Evolutionary conservation across 92 coral and sea anemone genomes (phyloP), one percentile per base, ranked within the genome.

Genomic region (Epizoanthus rinbou): DNA sequence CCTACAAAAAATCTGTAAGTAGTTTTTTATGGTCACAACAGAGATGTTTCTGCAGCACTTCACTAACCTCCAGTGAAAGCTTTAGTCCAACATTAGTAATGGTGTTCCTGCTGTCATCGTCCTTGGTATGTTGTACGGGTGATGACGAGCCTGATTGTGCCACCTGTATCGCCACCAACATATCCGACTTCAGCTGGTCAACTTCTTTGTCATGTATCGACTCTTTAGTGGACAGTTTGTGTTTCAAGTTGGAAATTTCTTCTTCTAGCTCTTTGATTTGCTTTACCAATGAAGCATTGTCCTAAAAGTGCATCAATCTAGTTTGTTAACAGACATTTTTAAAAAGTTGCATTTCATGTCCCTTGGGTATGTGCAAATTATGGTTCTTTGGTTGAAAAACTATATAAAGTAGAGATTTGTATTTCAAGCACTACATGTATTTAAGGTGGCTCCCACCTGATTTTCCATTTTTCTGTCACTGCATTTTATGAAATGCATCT

Each of bases 91-190:
- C 91, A 19, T 71, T 85, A 23, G 86, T 74, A 66, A 85, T 75
- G 22, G 89, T 90, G 15, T 66, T 82, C 11, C 28, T 33, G 58
- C 54, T 67, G 16, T 74, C 73, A 33, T 89, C 86, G 6, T 80
- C 80, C n/a, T 79, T 88, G 21, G 85, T 65, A 3, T 58, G 76
- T 22, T 84, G 86, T 28, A 73, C 87, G 9, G 94, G 87, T 9
- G 91, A 71, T 16, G 80, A 62, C 5, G 68, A 52, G 13, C 94
- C 94, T 3, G 92, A 88, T 47, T 89, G 91, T 7, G 98, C 98
- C 57, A 88, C 98, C 73, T 93, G 98, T 53, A 93, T 91, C 25
- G 98, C 98, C 2, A 93, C 98, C 75, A 93, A 39, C 95, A 93
- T 93, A 87, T 93, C 98, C 9, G 91, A 84, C 85, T 93, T 93